These are phyloP conservation scores for Cygnus olor DNA, from an alignment of 2,797 vertebrate species.

Conservation along the genomic window DNA sequence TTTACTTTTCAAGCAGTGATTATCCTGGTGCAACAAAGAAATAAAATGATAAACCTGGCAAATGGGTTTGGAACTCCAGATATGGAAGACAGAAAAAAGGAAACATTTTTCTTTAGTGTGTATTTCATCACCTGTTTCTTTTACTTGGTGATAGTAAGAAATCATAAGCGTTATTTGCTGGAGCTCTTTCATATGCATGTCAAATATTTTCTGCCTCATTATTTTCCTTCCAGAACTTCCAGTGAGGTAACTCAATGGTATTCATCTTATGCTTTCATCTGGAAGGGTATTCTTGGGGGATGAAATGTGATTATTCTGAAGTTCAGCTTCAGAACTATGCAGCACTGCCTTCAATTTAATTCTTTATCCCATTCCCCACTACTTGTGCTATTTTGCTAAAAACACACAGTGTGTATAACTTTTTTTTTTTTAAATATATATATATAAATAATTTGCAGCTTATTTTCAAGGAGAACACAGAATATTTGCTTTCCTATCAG, in stretches of 20 bases:
- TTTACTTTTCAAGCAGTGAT: neutral
- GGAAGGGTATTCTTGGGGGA: neutral
- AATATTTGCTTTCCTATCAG: neutral
- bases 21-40: neutral
- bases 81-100: neutral
- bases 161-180: neutral
- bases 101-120: neutral
- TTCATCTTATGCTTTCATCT: neutral
- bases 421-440: neutral
- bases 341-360: neutral
- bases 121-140: neutral
- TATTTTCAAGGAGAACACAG: neutral
- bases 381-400: neutral
- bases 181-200: neutral
- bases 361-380: neutral
- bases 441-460: neutral
- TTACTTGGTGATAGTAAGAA: neutral
- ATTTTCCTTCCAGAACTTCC: slow-evolving; percentile 9
- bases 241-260: neutral
- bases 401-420: neutral
- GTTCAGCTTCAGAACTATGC: neutral
- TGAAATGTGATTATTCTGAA: neutral
- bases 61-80: neutral
- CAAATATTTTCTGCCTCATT: slow-evolving; percentile 1
- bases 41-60: neutral